Evolutionary conservation across 2,113 vertebrate genomes (phyloP).

Genomic region (Callaeas wilsoni): DNA sequence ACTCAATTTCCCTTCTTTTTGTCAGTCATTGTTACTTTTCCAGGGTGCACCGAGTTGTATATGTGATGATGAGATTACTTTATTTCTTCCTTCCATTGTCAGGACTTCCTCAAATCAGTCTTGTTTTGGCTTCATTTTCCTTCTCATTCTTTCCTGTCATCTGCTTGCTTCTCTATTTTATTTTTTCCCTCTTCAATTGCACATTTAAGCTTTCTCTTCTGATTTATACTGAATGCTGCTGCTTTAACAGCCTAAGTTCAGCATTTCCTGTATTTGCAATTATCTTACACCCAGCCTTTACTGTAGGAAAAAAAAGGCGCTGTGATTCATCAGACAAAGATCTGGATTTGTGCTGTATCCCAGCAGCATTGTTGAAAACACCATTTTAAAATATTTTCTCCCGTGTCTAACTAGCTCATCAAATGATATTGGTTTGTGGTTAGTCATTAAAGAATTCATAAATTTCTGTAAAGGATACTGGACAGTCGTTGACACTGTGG

Average conservation of each 20-base stretch:
- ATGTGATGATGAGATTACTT: not conserved
- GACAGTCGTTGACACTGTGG: not conserved
- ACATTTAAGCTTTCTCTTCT: not conserved
- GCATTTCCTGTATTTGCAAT: not conserved
- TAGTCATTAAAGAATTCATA: not conserved
- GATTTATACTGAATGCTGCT: not conserved
- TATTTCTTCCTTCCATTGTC: not conserved
- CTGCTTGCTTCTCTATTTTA: not conserved
- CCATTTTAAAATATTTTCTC: not conserved
- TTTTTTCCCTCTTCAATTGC: not conserved
- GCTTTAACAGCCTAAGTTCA: not conserved
- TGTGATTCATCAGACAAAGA: not conserved
- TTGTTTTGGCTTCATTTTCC: not conserved
- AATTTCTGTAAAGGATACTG: not conserved
- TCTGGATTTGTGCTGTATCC: not conserved
- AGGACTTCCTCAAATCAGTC: not conserved
- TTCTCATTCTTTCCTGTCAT: slow-evolving; percentile 3
- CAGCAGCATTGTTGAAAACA: not conserved
- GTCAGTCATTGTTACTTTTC: not conserved
- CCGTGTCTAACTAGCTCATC: not conserved
- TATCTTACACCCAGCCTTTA: not conserved
- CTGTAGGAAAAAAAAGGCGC: not conserved
- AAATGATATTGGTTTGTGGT: not conserved
- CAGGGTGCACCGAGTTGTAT: not conserved
- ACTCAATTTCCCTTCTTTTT: not conserved